Conservation (phyloP, 2,113 vertebrate genomes). For the Alexandromys fortis region DNA sequence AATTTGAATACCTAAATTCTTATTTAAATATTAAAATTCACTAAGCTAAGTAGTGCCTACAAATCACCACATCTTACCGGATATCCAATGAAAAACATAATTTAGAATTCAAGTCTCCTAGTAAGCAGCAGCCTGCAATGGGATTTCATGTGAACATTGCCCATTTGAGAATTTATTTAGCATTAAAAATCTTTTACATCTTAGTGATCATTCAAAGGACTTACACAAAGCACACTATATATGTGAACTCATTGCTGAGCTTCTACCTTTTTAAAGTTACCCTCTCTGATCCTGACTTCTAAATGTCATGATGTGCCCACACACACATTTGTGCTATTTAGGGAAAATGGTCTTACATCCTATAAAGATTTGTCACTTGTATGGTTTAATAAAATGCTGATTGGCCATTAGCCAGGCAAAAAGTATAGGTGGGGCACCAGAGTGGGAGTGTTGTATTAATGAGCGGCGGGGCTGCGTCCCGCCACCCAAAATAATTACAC, state of each 20-base stretch:
- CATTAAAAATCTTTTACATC: background rate
- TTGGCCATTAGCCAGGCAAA: no score
- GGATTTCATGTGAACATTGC: background rate
- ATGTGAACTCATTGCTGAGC: background rate
- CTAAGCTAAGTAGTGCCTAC: background rate
- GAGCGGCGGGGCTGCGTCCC: no score
- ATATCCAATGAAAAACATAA: background rate
- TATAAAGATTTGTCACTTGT: no score
- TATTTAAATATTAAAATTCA: background rate
- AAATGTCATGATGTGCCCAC: background rate
- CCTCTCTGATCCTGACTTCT: background rate
- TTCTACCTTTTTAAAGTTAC: background rate
- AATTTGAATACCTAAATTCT: background rate
- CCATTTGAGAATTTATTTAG: background rate
- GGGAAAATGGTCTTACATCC: no score
- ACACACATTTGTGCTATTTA: background rate
- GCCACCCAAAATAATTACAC: no score
- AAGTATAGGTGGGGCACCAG: no score
- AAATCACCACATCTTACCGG: background rate
- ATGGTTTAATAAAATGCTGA: no score
- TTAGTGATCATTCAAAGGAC: background rate
- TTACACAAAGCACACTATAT: background rate
- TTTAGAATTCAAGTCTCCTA: background rate
- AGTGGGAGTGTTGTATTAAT: no score
- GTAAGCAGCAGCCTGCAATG: background rate